These are phyloP conservation scores for Cephalopachus bancanus DNA, from an alignment of 2,797 vertebrate species.

Conservation along the genomic window DNA sequence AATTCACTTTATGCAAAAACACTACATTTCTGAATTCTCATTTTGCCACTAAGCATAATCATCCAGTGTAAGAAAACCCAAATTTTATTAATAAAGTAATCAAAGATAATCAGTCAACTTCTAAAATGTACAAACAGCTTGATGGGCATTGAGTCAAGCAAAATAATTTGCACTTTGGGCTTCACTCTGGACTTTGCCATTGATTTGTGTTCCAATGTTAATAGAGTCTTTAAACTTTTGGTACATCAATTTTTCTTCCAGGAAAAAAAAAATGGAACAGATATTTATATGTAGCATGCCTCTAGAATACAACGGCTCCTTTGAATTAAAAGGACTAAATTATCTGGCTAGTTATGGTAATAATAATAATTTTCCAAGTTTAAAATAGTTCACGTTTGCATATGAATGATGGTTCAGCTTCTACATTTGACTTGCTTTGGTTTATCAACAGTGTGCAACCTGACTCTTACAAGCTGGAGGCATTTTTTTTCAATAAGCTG, in stretches of 20 bases:
- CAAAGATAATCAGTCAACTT: slow-evolving; percentile 4
- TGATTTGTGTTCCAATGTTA: slow-evolving; percentile 58
- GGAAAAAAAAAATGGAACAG: slow-evolving; percentile 38
- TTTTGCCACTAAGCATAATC: slow-evolving; percentile 62
- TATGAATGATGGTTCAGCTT: slow-evolving; percentile 50
- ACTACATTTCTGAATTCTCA: slow-evolving; percentile 66
- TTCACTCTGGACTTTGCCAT: slow-evolving; percentile 64
- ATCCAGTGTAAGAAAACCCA: slow-evolving; percentile 45
- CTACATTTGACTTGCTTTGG: slow-evolving; percentile 37
- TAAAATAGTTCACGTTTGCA: slow-evolving; percentile 63
- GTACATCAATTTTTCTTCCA: slow-evolving; percentile 50
- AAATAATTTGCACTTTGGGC: slow-evolving; percentile 65
- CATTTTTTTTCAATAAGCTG: slow-evolving; percentile 80
- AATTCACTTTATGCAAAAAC: slow-evolving; percentile 63
- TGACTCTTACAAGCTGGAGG: slow-evolving; percentile 77
- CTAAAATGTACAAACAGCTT: background rate
- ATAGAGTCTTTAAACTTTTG: slow-evolving; percentile 59
- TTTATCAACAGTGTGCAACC: slow-evolving; percentile 67
- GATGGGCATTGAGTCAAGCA: slow-evolving; percentile 60
- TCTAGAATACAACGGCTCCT: slow-evolving; percentile 28
- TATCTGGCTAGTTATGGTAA: slow-evolving; percentile 59
- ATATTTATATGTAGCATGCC: slow-evolving; percentile 56
- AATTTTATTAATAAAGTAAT: slow-evolving; percentile 49
- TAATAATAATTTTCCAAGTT: slow-evolving; percentile 51
- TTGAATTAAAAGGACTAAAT: slow-evolving; percentile 57